Percentiles rank a stretch among this genome's conserved stretches.
Evolutionary conservation across 2,888 invertebrate species (phyloP).

Genomic region (Synergus itoensis): DNA sequence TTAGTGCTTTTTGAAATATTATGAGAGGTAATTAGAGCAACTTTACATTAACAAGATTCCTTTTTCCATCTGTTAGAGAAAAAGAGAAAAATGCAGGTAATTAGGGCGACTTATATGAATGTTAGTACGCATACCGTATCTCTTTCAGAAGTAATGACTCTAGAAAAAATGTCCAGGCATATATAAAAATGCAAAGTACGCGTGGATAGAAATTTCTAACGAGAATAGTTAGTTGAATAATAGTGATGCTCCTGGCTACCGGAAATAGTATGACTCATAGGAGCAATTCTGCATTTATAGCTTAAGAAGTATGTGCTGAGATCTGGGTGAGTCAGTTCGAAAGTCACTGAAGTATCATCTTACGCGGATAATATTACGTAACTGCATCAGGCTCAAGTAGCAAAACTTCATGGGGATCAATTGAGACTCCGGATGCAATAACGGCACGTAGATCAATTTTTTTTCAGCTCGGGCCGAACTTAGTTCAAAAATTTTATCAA

Average conservation of each 20-base stretch:
- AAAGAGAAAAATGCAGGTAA: conserved; percentile 61
- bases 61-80: conserved; percentile 64
- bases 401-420: no score
- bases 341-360: background rate
- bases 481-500: no score
- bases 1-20: background rate
- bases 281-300: conserved; percentile 9
- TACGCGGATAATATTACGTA: background rate
- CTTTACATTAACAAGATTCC: conserved; percentile 15
- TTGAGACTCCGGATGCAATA: background rate
- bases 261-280: conserved; percentile 9
- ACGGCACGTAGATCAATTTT: no score
- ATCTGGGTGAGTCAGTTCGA: background rate
- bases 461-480: no score
- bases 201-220: conserved; percentile 27
- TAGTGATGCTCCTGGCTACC: background rate
- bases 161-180: conserved; percentile 6
- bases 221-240: conserved; percentile 17
- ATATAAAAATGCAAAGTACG: background rate
- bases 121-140: conserved; percentile 14
- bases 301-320: background rate
- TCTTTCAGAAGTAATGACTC: conserved; percentile 7
- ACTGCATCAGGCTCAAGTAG: background rate
- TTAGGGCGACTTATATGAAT: conserved; percentile 60
- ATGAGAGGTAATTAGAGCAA: background rate